phyloP scores from a whole-genome alignment of 2,797 vertebrate genomes.

The Sphaeramia orbicularis region DNA sequence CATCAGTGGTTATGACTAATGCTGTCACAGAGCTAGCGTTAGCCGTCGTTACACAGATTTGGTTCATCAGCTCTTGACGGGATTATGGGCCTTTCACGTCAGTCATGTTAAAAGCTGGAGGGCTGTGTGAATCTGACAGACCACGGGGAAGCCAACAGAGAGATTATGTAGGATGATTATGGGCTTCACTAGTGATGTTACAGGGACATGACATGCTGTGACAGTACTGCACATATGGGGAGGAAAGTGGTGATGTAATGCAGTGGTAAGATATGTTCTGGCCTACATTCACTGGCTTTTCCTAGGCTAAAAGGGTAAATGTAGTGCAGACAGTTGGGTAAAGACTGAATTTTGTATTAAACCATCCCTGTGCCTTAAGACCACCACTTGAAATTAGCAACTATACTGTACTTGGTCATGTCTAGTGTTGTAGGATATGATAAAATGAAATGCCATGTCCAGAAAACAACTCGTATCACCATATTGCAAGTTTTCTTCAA shows the following conservation, averaged over 20 bases:
- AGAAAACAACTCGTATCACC: too few relatives aligned
- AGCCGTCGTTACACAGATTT: constrained; percentile 14
- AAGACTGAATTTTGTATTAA: too few relatives aligned
- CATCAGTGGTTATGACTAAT: neutral
- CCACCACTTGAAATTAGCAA: too few relatives aligned
- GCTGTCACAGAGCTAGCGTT: constrained; percentile 8
- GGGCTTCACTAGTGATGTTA: constrained; percentile 14
- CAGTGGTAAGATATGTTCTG: constrained; percentile 32
- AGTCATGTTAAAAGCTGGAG: constrained; percentile 14
- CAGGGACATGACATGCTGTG: constrained; percentile 2
- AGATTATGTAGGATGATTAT: constrained; percentile 35
- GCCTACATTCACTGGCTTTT: constrained; percentile 32
- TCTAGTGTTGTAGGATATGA: too few relatives aligned
- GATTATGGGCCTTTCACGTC: constrained; percentile 46
- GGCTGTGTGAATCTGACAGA: constrained; percentile 29
- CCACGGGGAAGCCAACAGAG: constrained; percentile 5
- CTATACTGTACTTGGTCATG: too few relatives aligned
- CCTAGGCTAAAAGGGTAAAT: neutral
- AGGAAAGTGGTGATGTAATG: constrained; percentile 29
- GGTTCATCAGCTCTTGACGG: constrained; percentile 40
- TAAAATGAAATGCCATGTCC: too few relatives aligned
- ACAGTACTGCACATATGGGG: neutral
- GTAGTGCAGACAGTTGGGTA: too few relatives aligned
- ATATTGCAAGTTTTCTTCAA: too few relatives aligned
- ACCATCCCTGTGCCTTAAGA: too few relatives aligned